Percentiles rank a stretch among this genome's conserved stretches.
phyloP scores from a whole-genome alignment of 2,113 vertebrate species.

The Calyptommatus sinebrachiatus region DNA sequence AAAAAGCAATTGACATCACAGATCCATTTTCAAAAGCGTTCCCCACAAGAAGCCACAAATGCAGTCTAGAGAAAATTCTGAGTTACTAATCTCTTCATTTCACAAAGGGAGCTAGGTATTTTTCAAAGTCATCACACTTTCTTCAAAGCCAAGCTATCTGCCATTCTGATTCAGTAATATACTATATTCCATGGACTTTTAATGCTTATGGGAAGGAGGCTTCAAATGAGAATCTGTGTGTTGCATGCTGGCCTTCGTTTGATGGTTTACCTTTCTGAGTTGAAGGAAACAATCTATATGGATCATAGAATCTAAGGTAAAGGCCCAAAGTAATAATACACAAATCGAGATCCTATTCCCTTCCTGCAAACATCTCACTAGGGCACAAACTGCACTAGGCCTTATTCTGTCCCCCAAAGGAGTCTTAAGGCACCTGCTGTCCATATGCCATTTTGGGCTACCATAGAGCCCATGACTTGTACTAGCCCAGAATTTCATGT shows the following conservation, averaged over 20 bases:
- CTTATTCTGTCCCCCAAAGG: too few species aligned
- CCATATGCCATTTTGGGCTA: too few species aligned
- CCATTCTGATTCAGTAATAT: not conserved
- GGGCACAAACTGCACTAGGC: too few species aligned
- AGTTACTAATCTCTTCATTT: constrained; percentile 17
- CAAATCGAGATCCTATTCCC: not conserved
- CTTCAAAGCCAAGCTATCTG: not conserved
- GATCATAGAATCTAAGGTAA: not conserved
- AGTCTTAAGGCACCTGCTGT: too few species aligned
- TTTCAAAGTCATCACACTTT: not conserved
- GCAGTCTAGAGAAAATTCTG: not conserved
- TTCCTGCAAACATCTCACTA: too few species aligned
- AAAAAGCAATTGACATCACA: not conserved
- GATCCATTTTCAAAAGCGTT: constrained; percentile 12
- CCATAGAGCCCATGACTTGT: too few species aligned
- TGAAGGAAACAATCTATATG: constrained; percentile 13
- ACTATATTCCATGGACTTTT: not conserved
- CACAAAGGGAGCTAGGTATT: constrained; percentile 7
- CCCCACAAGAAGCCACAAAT: not conserved
- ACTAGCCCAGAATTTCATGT: too few species aligned
- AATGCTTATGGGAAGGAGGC: not conserved
- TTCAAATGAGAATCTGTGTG: constrained; percentile 10
- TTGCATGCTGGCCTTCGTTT: constrained; percentile 12
- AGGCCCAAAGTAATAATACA: constrained; percentile 5
- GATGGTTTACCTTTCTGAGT: constrained; percentile 14